Base-by-base conservation (phyloP, 2,797 vertebrate genomes). In the Rhynchotus rufescens region DNA sequence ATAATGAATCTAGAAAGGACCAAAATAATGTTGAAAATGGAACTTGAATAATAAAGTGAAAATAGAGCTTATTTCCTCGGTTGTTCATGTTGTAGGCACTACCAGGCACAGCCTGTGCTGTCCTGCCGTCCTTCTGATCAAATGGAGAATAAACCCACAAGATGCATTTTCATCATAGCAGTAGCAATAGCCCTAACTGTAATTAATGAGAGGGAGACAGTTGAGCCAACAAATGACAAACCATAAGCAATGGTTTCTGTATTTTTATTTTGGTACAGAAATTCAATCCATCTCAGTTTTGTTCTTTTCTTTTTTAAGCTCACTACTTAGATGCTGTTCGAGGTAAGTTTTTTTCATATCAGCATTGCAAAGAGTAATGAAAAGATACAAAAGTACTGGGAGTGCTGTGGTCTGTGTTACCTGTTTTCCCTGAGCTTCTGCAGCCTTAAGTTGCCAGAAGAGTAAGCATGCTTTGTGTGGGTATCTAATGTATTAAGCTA, bases 321-420 rank as follows among this genome's bases (percentile, higher is more conserved):
- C 98, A 98, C 98, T 98, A 98, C 96, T 97, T 98, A 98, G 98
- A 98, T 98, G 98, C 98, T 86, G 97, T 98, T 93, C 97, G 97
- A 98, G 98, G 98, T 98, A 98, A 97, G 97, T 85, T 92, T 89
- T 86, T 90, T 96, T 95, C 71, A 5, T 86, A 85, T 82, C 75
- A 83, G 51, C 86, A 72, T 94, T 95, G 67, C 38, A 10, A 73
- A 84, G 51, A 85, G 45, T 80, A 85, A 65, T 67, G 44, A 56
- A 89, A 93, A 89, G 62, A 71, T 16, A 14, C 16, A 62, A 32
- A 95, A 91, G 19, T 86, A 23, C 80, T 80, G 72, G 42, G 61
- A 72, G 66, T 56, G 2, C 26, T 56, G 38, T 80, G 67, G 7
- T 77, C 56, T 83, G 20, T 95, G 71, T 91, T 88, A 47, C 19